Evolutionary conservation across 2,888 invertebrate species (phyloP), one percentile per base, ranked within the genome.

Genomic region (Drosophila yooni): DNA sequence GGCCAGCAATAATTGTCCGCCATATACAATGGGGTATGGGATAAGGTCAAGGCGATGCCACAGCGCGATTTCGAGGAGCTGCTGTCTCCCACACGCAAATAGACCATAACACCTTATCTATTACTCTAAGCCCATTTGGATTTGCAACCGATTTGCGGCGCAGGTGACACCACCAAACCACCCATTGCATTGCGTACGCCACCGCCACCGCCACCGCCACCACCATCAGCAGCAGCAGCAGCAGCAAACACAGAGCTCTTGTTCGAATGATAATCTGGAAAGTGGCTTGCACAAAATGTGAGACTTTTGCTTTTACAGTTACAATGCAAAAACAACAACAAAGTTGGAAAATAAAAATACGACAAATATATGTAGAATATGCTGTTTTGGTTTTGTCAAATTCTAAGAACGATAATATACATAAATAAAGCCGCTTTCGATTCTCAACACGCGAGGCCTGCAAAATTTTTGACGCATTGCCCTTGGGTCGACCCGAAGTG

Each of bases 71-170:
- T 98, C 81, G 95, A 96, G 82, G 96, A 97, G 78, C 94, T 97
- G 69, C 94, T 98, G 59, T 96, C 96, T 3, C 95, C 95, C 3
- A 95, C 96, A 64, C 96, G 95, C 73, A 94, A 96, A 74, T 96
- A 96, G 48, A 96, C 97, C 0, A 96, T 97, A 29, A 97, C 97
- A 1, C 97, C 97, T 1, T 98, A 98, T 94, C 94, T 97, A 64
- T 94, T 98, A 54, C 97, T 98, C 94, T 98, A 98, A 92, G 96
- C 96, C 54, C 95, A 95, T 70, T 94, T 94, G 79, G 95, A 95
- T 83, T 76, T 92, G 29, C 93, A 93, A 78, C 82, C 85, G 60
- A 33, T 33, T 33, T 33, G 10, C 8, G 18, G 8, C 67, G 8
- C 54, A 63, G 27, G 11, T 74, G 36, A 67, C 83, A 31, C 78